Base-by-base conservation (phyloP, 2,888 invertebrate species). In the Thelaira solivaga region DNA sequence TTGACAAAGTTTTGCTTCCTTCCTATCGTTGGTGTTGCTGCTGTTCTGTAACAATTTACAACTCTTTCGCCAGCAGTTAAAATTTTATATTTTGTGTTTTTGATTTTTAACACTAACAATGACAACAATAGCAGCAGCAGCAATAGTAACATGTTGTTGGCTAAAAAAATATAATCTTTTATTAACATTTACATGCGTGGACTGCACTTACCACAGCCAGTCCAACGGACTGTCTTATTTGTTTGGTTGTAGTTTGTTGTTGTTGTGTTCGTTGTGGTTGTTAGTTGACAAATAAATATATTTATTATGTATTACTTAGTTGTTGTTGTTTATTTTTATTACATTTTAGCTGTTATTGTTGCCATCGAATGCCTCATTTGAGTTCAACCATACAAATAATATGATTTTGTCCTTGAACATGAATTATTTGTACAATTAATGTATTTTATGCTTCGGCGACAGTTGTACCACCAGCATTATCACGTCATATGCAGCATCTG, bases 371-470 rank as follows among this genome's bases (percentile, higher is more conserved):
- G 29, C 43, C 29, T 16, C 53, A 67, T 51, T 65, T 65, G 29
- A 34, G 11, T 24, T 55, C 20, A 22, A n/a, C n/a, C 8, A 18
- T 8, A 29, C 13, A 59, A 51, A 72, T 41, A 72, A 62, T 73
- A 62, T 67, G 45, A 57, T 53, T 69, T 47, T 78, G 78, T 74
- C 78, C 78, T 78, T 78, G 78, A 78, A 74, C 74, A 78, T 74
- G 74, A 78, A 74, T 74, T 78, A 78, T 78, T 78, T 71, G 65
- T 61, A 78, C 78, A 74, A 78, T 78, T 78, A 78, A 78, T 71
- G 69, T 74, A 65, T 74, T 74, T 45, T 61, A 62, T 71, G 74
- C 59, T 59, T 31, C 53, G 18, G 64, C 62, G 55, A 53, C 59
- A 45, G 20, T 39, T 61, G 45, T 22, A 67, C 78, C n/a, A n/a